Evolutionary conservation across 2,113 vertebrate genomes (phyloP).

Genomic region (Suncus etruscus): DNA sequence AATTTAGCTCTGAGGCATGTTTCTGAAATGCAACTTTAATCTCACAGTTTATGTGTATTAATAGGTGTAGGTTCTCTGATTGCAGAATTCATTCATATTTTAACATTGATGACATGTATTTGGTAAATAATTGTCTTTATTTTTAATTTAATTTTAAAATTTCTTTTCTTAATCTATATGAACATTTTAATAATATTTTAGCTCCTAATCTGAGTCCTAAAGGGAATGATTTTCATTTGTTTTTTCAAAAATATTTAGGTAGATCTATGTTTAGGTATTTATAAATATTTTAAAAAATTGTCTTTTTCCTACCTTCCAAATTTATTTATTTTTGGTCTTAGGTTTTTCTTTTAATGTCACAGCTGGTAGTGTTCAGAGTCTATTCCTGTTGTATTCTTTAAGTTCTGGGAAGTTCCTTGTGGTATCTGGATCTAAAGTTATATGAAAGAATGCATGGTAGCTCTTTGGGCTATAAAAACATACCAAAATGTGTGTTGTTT

Average conservation of each 20-base stretch:
- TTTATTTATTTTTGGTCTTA: too few species aligned
- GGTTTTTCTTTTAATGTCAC: too few species aligned
- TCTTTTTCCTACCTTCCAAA: not conserved
- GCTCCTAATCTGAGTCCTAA: not conserved
- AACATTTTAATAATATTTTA: not conserved
- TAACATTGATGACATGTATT: not conserved
- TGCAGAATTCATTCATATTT: not conserved
- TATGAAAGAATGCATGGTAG: too few species aligned
- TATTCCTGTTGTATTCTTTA: too few species aligned
- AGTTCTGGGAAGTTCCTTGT: too few species aligned
- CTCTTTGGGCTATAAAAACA: too few species aligned
- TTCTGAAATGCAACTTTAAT: slow-evolving; percentile 43
- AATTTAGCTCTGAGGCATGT: not conserved
- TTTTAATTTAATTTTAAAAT: slow-evolving; percentile 34
- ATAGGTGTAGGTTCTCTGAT: not conserved
- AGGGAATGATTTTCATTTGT: too few species aligned
- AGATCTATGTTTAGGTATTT: not conserved
- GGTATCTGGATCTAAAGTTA: too few species aligned
- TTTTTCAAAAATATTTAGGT: not conserved
- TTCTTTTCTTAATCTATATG: slow-evolving; percentile 1
- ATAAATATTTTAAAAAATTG: too few species aligned
- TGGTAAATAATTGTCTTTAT: slow-evolving; percentile 15
- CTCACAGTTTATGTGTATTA: slow-evolving; percentile 7
- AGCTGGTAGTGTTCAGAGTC: too few species aligned
- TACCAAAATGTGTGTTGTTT: too few species aligned